Conservation (phyloP, 2,113 vertebrate genomes). For the Nycticebus coucang region DNA sequence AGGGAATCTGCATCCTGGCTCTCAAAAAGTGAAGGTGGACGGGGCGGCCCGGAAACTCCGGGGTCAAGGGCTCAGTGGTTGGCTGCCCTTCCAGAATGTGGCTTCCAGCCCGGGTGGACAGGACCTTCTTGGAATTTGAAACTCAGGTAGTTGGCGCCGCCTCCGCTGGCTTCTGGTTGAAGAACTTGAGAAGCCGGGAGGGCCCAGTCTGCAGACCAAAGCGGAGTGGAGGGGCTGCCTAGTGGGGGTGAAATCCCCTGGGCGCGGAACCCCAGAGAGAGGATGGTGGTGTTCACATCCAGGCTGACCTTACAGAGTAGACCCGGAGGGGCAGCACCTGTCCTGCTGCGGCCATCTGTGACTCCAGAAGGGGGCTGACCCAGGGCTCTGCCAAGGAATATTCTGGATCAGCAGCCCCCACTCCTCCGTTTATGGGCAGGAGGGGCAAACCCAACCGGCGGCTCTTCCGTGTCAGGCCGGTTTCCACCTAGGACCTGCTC, state of each 20-base stretch:
- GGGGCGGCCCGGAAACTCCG: background rate
- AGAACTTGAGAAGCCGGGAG: background rate
- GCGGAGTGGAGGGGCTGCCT: background rate
- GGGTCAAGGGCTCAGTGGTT: background rate
- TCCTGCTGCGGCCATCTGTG: conserved; percentile 15
- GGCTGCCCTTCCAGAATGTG: background rate
- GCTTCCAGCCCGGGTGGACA: background rate
- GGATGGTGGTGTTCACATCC: background rate
- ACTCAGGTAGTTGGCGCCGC: background rate
- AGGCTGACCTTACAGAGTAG: background rate
- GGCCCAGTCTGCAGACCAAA: background rate
- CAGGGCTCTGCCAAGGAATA: background rate
- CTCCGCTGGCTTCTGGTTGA: accelerated
- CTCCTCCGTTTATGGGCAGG: background rate
- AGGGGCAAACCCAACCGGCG: background rate
- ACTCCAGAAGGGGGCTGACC: background rate
- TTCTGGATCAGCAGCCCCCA: background rate
- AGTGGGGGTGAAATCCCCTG: background rate
- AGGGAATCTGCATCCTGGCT: background rate
- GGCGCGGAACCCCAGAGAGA: background rate
- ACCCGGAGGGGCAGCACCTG: background rate
- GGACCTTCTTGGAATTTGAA: background rate
- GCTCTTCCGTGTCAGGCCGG: background rate
- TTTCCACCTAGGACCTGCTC: background rate
- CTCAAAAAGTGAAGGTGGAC: background rate